A percentile compares a stretch with the other conserved stretches of the same genome.
These are phyloP conservation scores for Lates japonicus DNA, from an alignment of 2,797 vertebrate species.

Conservation along the genomic window DNA sequence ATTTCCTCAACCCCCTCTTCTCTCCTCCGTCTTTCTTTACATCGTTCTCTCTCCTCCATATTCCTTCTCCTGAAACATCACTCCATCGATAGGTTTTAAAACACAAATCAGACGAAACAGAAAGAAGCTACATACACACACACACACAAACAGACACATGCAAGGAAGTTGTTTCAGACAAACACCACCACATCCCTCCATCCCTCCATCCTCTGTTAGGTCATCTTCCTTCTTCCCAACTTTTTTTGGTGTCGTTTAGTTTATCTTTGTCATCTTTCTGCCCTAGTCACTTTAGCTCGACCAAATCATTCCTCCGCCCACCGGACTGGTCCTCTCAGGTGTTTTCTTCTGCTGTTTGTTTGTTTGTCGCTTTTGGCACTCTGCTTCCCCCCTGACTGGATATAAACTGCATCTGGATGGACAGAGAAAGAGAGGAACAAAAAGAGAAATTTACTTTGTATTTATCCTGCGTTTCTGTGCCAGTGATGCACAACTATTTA, in stretches of 20 bases:
- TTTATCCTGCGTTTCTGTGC: background rate
- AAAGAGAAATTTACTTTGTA: background rate
- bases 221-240: conserved; percentile 41
- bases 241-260: conserved; percentile 60
- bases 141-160: conserved; percentile 14
- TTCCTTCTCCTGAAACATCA: conserved; percentile 53
- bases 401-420: conserved; percentile 88
- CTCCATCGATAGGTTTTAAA: conserved; percentile 50
- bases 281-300: conserved; percentile 50
- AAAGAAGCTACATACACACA: conserved; percentile 48
- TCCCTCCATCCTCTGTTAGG: conserved; percentile 38
- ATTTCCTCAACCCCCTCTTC: conserved; percentile 47
- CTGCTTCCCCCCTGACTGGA: conserved; percentile 71
- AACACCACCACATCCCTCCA: conserved; percentile 35
- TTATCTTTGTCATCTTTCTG: conserved; percentile 43
- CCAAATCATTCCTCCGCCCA: conserved; percentile 59
- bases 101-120: conserved; percentile 48
- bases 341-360: conserved; percentile 66
- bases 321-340: conserved; percentile 55
- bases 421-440: background rate
- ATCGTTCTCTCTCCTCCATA: conserved; percentile 42
- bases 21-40: conserved; percentile 22
- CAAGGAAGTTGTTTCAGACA: conserved; percentile 75
- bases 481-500: no score
- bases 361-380: conserved; percentile 81